Percentiles rank a stretch among this genome's conserved stretches.
phyloP scores from a whole-genome alignment of 2,113 vertebrate species.

The Cyprinodon tularosa region DNA sequence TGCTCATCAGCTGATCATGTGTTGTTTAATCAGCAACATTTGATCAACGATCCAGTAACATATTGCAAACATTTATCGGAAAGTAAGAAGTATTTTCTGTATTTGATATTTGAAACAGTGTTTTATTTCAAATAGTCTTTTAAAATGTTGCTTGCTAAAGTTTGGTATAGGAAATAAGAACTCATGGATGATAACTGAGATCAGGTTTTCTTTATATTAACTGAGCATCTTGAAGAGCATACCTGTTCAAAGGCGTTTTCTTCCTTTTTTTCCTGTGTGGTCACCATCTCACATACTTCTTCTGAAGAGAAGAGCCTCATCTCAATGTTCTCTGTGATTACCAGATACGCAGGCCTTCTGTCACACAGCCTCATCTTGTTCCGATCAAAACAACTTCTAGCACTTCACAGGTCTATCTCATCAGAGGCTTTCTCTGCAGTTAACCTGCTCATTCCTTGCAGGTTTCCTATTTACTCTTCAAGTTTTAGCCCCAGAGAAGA shows the following conservation, averaged over 20 bases:
- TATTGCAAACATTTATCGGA: background rate
- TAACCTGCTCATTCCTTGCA: background rate
- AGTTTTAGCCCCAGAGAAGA: background rate
- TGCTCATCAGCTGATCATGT: background rate
- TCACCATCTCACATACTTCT: slow-evolving; percentile 18
- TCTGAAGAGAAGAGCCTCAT: slow-evolving; percentile 64
- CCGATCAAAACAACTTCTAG: background rate
- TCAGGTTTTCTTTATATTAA: too few species aligned
- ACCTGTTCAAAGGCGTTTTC: slow-evolving; percentile 28
- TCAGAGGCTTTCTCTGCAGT: background rate
- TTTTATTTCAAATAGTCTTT: background rate
- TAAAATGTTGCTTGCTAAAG: background rate
- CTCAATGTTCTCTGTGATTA: slow-evolving; percentile 65
- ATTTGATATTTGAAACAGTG: too few species aligned
- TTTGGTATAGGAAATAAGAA: background rate
- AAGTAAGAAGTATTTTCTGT: too few species aligned
- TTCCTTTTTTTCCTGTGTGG: slow-evolving; percentile 14
- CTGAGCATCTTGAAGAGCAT: background rate
- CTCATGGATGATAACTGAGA: too few species aligned
- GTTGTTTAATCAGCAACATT: background rate
- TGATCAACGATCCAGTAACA: background rate
- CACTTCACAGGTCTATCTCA: background rate
- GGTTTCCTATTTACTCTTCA: background rate
- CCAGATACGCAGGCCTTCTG: slow-evolving; percentile 14
- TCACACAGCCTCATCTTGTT: slow-evolving; percentile 36